These are phyloP conservation scores for Linnaemya vulpina DNA, from an alignment of 2,888 invertebrate genomes.

Conservation along the genomic window DNA sequence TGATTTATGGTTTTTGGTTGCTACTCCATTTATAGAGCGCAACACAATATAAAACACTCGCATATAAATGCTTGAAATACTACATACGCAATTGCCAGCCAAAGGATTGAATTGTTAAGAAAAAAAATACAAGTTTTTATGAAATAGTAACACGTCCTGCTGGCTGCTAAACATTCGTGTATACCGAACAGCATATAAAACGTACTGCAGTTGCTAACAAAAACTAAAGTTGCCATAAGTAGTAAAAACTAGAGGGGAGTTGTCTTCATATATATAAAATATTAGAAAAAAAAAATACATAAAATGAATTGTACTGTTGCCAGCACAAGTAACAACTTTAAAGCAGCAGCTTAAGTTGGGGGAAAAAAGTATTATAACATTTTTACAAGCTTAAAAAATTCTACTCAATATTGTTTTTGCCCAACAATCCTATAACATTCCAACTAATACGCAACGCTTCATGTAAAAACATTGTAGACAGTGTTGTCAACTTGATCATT, in stretches of 20 bases:
- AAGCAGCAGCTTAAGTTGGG: neutral
- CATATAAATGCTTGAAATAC: neutral
- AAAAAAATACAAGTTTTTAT: neutral
- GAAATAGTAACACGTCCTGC: conserved; percentile 40
- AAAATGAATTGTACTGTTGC: neutral
- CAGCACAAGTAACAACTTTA: neutral
- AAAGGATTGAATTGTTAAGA: neutral
- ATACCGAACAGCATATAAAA: conserved; percentile 6
- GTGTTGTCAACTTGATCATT: too few relatives aligned
- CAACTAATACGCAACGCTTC: conserved; percentile 37
- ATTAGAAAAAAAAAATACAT: neutral
- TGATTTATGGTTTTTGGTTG: conserved; percentile 62
- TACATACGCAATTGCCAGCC: neutral
- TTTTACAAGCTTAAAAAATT: neutral
- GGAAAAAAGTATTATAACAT: neutral
- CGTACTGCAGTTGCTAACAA: conserved; percentile 30
- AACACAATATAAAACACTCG: conserved; percentile 21
- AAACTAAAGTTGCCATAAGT: neutral
- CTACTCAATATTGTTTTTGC: conserved; percentile 13
- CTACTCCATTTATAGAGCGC: conserved; percentile 2
- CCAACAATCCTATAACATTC: conserved; percentile 26
- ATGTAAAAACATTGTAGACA: conserved; percentile 28
- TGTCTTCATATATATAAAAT: neutral
- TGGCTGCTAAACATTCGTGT: conserved; percentile 39
- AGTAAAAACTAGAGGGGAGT: neutral